Evolutionary conservation across 2,113 vertebrate genomes (phyloP), one percentile per base, ranked within the genome.

Genomic region (Hylia prasina): DNA sequence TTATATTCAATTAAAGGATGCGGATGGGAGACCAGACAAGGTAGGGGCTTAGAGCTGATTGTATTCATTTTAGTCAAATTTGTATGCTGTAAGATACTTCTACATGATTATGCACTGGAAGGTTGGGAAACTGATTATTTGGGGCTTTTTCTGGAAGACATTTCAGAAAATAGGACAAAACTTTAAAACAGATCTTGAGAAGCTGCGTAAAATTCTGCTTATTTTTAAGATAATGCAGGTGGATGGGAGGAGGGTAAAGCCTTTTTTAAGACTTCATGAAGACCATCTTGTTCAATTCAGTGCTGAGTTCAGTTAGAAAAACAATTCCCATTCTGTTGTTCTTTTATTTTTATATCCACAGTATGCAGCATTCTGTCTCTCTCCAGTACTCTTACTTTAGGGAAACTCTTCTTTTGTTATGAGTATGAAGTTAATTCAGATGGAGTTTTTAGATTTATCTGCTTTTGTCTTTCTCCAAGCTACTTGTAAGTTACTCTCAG

Each of bases 1-100:
- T 84, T 99, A 99, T 93, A 99, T 99, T 97, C 99, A 99, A 89
- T 97, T 99, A 35, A 99, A 99, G 96, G 99, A 99, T 97, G 99
- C 99, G 1, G 99, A 99, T 40, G 99, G 99, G 69, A 98, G 99
- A 72, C 99, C 98, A 39, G 99, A 99, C 92, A 99, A 99, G 99
- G 99, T 99, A 97, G 86, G 69, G 39, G 2, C 86, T 64, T 80
- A 13, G 16, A 56, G 14, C 73, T 90, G 27, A 22, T 79, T 27
- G 5, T 84, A 23, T 87, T 72, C 20, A 3, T 90, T 96, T 76
- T 45, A 81, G 35, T 89, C 48, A 82, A 51, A 45, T 27, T 33
- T 76, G 1, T 91, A 22, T 2, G 0, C 37, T 82, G 24, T 47
- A 73, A 82, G 50, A 20, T 77, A 31, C 15, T 80, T 72, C 9